phyloP scores from a whole-genome alignment of 23 tunicate genomes.

The Halocynthia roretzi region DNA sequence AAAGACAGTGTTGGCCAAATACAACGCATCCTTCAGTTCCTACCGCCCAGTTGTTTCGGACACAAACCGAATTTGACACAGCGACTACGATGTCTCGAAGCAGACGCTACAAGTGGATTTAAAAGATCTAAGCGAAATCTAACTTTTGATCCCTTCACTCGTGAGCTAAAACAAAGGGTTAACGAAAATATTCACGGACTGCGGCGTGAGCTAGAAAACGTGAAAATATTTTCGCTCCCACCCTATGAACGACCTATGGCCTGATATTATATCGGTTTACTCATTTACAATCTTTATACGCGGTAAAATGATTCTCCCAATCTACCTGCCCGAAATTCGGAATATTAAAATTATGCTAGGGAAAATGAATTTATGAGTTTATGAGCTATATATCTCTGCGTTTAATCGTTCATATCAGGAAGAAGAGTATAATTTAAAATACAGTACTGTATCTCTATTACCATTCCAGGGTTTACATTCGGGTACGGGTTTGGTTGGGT shows the following conservation, averaged over 20 bases:
- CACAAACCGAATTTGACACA: not conserved
- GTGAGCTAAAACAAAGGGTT: not conserved
- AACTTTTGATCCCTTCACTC: conserved; percentile 1
- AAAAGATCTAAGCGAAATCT: not conserved
- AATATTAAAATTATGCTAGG: too few relatives aligned
- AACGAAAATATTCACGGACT: conserved; percentile 5
- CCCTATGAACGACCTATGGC: not conserved
- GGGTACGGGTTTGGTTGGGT: too few relatives aligned
- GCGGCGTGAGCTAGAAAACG: not conserved
- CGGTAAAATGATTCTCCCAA: too few relatives aligned
- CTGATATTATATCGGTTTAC: not conserved
- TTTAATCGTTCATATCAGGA: too few relatives aligned
- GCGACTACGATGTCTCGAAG: conserved; percentile 5
- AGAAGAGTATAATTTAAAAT: too few relatives aligned
- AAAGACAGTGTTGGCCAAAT: not conserved
- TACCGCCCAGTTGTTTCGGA: not conserved
- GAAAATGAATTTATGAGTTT: too few relatives aligned
- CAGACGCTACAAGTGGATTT: not conserved
- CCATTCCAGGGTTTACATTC: too few relatives aligned
- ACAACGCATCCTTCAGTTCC: not conserved
- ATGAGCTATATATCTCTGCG: too few relatives aligned
- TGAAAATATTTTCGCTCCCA: not conserved
- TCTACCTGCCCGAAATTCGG: too few relatives aligned
- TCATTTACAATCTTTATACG: too few relatives aligned
- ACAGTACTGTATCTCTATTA: too few relatives aligned